Base-by-base conservation (phyloP, 2,113 vertebrate genomes). In the Excalfactoria chinensis region DNA sequence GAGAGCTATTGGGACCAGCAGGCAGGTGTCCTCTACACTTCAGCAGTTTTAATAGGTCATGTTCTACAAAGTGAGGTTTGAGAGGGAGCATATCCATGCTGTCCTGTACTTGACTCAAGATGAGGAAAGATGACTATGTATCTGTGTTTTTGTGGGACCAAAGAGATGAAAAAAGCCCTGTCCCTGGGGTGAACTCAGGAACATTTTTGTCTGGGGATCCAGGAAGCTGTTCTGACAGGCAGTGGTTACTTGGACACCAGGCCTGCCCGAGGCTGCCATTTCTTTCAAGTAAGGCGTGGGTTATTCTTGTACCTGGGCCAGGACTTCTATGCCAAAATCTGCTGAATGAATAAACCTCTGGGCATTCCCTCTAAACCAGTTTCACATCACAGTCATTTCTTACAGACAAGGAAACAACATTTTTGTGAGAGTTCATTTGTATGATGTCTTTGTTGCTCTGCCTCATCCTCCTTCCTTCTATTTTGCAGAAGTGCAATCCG, bases 1-100 rank as follows among this genome's bases (percentile, higher is more conserved):
- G 25, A 80, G 59, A 16, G 69, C 19, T 77, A 6, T 3, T 37
- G 26, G 56, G 21, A 58, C 9, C 0, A 0, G 30, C 0, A 0
- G 28, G n/a, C 16, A 63, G 25, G 19, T 32, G 9, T 20, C 7
- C 16, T 30, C 22, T 35, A 32, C 1, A 0, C 34, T 58, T 46
- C 5, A 41, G 55, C 16, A 56, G 48, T 12, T 43, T 43, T 41
- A 32, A n/a, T 58, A 8, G 41, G n/a, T 48, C 48, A n/a, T 3
- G 8, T 16, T 48, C 18, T 56, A 8, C n/a, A 16, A 16, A 0
- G 1, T n/a, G 34, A 51, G 21, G 11, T 67, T 30, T 80, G 41
- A 43, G 35, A 62, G 12, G n/a, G 34, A 3, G 21, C 0, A 0
- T n/a, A 44, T 41, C 63, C 35, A 3, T 4, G 5, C 7, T 46